Conservation (phyloP, 2,888 invertebrate species). For the Marasmarcha lunaedactyla region DNA sequence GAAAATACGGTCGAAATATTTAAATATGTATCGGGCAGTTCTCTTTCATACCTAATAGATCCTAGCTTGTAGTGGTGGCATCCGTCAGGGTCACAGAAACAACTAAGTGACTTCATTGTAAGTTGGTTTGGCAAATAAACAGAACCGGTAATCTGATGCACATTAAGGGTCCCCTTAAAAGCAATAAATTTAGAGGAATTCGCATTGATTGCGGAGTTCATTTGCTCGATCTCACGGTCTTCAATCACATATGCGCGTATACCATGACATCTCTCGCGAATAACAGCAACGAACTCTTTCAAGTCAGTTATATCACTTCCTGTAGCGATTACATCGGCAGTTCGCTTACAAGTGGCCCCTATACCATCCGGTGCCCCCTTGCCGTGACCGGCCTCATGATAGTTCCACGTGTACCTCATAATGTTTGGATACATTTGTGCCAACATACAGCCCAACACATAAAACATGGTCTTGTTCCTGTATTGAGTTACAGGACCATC, state of each 20-base stretch:
- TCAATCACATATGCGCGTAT: slow-evolving; percentile 14
- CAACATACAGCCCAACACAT: slow-evolving; percentile 18
- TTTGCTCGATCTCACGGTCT: slow-evolving; percentile 16
- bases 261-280: slow-evolving; percentile 12
- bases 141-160: not conserved
- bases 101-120: slow-evolving; percentile 17
- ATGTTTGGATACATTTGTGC: slow-evolving; percentile 18
- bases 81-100: slow-evolving; percentile 8
- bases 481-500: slow-evolving; percentile 30
- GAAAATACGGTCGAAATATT: slow-evolving; percentile 5
- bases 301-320: slow-evolving; percentile 23
- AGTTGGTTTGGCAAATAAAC: slow-evolving; percentile 12
- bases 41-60: slow-evolving; percentile 5
- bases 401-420: slow-evolving; percentile 24
- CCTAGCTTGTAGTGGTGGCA: slow-evolving; percentile 15
- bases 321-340: slow-evolving; percentile 24
- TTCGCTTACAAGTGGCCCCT: slow-evolving; percentile 27
- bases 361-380: slow-evolving; percentile 29
- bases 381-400: slow-evolving; percentile 27
- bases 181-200: slow-evolving; percentile 12
- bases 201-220: slow-evolving; percentile 14
- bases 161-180: not conserved
- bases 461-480: slow-evolving; percentile 16
- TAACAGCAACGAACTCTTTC: slow-evolving; percentile 11
- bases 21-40: slow-evolving; percentile 8